Evolutionary conservation across 2,113 vertebrate species (phyloP).

Genomic region (Poicephalus gulielmi): DNA sequence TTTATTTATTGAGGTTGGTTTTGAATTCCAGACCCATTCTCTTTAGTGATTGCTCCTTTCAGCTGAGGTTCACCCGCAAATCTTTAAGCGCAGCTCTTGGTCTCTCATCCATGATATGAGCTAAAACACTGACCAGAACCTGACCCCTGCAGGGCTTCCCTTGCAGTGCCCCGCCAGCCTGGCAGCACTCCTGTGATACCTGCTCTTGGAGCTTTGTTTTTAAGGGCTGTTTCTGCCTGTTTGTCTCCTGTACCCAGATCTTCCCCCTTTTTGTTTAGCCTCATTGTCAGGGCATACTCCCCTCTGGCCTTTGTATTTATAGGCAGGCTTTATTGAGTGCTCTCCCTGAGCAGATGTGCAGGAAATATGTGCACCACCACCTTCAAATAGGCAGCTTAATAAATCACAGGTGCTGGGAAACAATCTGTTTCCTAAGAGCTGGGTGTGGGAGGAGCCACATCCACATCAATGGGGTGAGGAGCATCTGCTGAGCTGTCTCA

Average conservation of each 20-base stretch:
- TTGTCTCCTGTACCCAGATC: background rate
- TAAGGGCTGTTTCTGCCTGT: background rate
- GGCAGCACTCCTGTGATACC: background rate
- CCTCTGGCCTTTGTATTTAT: slow-evolving; percentile 13
- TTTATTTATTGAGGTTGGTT: background rate
- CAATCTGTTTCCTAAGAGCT: background rate
- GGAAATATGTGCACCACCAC: background rate
- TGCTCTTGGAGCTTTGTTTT: background rate
- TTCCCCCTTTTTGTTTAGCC: background rate
- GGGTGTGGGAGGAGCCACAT: fast-evolving
- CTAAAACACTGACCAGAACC: background rate
- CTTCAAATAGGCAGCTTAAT: background rate
- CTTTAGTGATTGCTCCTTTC: background rate
- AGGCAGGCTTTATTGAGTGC: background rate
- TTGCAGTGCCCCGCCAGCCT: background rate
- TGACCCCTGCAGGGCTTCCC: background rate
- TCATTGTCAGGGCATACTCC: background rate
- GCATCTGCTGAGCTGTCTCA: background rate
- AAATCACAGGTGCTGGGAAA: background rate
- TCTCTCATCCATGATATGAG: background rate
- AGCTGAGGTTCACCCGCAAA: background rate
- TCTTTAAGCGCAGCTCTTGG: background rate
- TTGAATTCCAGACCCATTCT: background rate
- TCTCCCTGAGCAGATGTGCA: background rate
- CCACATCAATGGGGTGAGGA: background rate